Conservation (phyloP, 2,888 invertebrate species). For the Allacma fusca region DNA sequence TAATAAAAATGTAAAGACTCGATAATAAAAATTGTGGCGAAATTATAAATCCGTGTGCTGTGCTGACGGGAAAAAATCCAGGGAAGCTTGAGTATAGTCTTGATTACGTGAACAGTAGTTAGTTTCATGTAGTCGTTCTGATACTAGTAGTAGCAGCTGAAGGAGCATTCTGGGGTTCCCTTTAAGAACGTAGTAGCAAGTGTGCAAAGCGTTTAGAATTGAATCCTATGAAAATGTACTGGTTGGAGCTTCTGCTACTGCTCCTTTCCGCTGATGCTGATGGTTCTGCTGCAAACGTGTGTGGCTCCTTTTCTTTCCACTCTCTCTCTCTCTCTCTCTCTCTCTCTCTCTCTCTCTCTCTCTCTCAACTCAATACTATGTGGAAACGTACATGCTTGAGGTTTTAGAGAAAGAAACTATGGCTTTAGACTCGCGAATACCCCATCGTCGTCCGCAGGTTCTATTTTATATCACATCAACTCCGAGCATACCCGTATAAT, state of each 20-base stretch:
- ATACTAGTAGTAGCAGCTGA: not conserved
- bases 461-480: slow-evolving; percentile 16
- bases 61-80: no score
- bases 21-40: no score
- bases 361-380: not conserved
- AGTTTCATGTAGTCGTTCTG: not conserved
- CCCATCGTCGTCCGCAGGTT: slow-evolving; percentile 16
- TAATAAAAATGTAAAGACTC: slow-evolving; percentile 4
- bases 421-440: slow-evolving; percentile 16
- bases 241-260: slow-evolving; percentile 26
- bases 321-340: slow-evolving; percentile 12
- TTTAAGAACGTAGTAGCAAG: not conserved
- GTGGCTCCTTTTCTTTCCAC: slow-evolving; percentile 4
- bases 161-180: slow-evolving; percentile 1
- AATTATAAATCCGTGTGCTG: no score
- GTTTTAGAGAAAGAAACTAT: slow-evolving; percentile 14
- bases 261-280: slow-evolving; percentile 18
- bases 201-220: slow-evolving; percentile 21
- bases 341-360: not conserved
- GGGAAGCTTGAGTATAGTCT: no score
- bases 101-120: not conserved
- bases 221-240: slow-evolving; percentile 14
- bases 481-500: slow-evolving; percentile 13
- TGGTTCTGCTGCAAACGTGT: slow-evolving; percentile 3
- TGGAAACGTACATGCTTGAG: slow-evolving; percentile 16